Evolutionary conservation across 1,140 invertebrate genomes (phyloP), one percentile per base, ranked within the genome.

Genomic region (Leptinotarsa defecta): DNA sequence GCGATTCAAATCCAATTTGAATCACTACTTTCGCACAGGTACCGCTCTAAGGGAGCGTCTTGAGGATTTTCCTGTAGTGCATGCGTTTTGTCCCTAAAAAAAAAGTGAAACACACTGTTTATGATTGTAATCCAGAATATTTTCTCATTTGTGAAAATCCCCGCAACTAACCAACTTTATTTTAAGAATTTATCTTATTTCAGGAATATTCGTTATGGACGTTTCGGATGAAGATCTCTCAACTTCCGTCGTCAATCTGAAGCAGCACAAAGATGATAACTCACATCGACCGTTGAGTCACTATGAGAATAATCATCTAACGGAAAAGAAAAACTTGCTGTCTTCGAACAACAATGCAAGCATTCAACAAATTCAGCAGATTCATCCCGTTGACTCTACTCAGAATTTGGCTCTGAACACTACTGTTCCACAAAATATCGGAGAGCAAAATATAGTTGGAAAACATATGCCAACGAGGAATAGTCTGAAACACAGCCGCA

Each of bases 391-490:
- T n/a, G 77, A 22, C 71, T 83, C 83, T 8, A 81, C 83, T 57
- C 82, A 83, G 76, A 75, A 79, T 34, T 63, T 80, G 65, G 79
- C 76, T 72, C 68, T 92, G 83, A 88, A 88, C 74, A 93, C 91
- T 22, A 93, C 91, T 3, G 91, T 92, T 70, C 91, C 91, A 62
- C 90, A 91, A 83, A 92, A 91, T 85, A 87, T 92, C 75, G 89
- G 90, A 24, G 88, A 88, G 24, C 86, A 86, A 73, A 89, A 89
- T 83, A 88, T 92, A 76, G 89, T 89, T 34, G 89, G 89, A 22
- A 86, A 90, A 79, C 91, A 93, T 81, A 89, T 90, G 22, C 91
- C 91, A 61, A 92, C 91, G n/a, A 87, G 91, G 76, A 91, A 90
- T 82, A 92, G 91, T 79, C 85, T 92, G 71, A 86, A 91, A 74